Conservation (phyloP, 2,797 vertebrate genomes). For the Helicolenus hilgendorfi region DNA sequence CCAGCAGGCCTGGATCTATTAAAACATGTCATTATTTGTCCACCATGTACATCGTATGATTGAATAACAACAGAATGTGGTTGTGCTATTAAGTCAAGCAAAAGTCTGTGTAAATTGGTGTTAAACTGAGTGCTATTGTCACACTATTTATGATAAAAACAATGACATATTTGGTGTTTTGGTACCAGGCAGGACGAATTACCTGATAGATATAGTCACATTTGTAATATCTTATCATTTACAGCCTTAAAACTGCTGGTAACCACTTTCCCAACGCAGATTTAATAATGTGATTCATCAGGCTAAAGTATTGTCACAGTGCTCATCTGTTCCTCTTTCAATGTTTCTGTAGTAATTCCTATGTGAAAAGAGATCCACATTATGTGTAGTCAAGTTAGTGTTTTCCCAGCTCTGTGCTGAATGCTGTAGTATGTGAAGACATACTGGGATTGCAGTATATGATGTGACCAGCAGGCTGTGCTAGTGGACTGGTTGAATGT, state of each 20-base stretch:
- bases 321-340: conserved; percentile 37
- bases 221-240: conserved; percentile 25
- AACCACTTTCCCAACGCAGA: background rate
- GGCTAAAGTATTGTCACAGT: conserved; percentile 18
- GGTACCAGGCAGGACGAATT: conserved; percentile 28
- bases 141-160: conserved; percentile 43
- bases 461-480: conserved; percentile 80
- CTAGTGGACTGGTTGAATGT: conserved; percentile 81
- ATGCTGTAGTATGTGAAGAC: conserved; percentile 38
- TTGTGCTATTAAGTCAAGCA: conserved; percentile 62
- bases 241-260: conserved; percentile 42
- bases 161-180: conserved; percentile 40
- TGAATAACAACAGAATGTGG: conserved; percentile 57
- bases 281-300: conserved; percentile 37
- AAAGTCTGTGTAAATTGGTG: conserved; percentile 59
- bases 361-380: conserved; percentile 28
- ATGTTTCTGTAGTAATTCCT: conserved; percentile 55
- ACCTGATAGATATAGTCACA: conserved; percentile 4
- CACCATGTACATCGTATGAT: conserved; percentile 50
- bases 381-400: conserved; percentile 7
- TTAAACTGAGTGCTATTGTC: conserved; percentile 55
- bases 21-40: conserved; percentile 29
- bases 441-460: conserved; percentile 54
- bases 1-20: conserved; percentile 64
- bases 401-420: conserved; percentile 27